Conservation (phyloP, 2,888 invertebrate species). For the Troglohyphantes excavatus region DNA sequence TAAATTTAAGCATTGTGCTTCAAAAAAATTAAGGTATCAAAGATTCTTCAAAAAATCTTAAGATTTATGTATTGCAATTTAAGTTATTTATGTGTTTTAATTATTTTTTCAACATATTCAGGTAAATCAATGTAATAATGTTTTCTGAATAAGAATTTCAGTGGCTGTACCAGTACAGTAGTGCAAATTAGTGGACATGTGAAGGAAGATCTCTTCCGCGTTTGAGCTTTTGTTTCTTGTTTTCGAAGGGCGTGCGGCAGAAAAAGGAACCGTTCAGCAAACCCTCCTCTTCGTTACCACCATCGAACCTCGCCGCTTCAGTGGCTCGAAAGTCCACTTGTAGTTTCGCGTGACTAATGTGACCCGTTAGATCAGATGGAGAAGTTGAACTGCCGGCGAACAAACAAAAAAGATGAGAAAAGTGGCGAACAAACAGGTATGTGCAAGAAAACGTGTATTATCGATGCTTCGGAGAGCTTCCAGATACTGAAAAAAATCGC, state of each 20-base stretch:
- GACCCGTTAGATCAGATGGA: conserved; percentile 67
- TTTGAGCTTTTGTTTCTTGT: background rate
- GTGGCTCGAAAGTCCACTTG: conserved; percentile 15
- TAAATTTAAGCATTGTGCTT: too few species aligned
- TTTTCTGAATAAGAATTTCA: too few species aligned
- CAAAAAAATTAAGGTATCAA: too few species aligned
- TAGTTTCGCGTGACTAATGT: conserved; percentile 37
- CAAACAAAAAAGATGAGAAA: background rate
- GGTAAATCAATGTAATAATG: too few species aligned
- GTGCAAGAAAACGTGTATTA: background rate
- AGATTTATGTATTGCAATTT: too few species aligned
- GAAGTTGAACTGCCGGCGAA: conserved; percentile 52
- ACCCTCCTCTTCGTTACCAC: background rate
- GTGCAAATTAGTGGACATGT: too few species aligned
- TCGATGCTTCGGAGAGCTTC: background rate
- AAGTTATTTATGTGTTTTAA: too few species aligned
- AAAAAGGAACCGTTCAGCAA: too few species aligned
- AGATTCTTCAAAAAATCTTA: too few species aligned
- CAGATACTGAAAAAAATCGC: background rate
- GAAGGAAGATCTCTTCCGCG: too few species aligned
- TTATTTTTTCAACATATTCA: too few species aligned
- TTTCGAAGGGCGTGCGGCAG: background rate
- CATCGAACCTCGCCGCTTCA: conserved; percentile 5
- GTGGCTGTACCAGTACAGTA: too few species aligned
- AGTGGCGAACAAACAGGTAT: conserved; percentile 36